Conservation (phyloP, 1,140 invertebrate genomes). For the Drosophila nigrodunni region DNA sequence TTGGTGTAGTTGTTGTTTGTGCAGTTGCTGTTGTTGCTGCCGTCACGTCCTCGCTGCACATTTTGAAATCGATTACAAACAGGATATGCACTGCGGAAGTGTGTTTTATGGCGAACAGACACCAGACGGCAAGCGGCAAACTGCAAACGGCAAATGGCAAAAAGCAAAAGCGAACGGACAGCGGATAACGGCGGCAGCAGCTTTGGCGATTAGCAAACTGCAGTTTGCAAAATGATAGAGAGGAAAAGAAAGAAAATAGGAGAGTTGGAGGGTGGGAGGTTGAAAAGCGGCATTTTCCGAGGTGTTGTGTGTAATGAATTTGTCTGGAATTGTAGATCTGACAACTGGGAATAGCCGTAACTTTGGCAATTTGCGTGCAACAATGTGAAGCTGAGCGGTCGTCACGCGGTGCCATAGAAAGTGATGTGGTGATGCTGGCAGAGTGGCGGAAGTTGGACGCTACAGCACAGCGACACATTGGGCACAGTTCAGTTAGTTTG, state of each 20-base stretch:
- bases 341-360: constrained; percentile 52
- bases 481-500: constrained; percentile 39
- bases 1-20: neutral
- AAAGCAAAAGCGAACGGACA: neutral
- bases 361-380: constrained; percentile 72
- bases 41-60: constrained; percentile 72
- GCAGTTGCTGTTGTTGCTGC: constrained; percentile 13
- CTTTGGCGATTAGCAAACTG: constrained; percentile 44
- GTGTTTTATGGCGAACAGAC: constrained; percentile 55
- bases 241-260: neutral
- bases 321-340: constrained; percentile 47
- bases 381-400: constrained; percentile 31
- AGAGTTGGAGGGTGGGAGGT: no score
- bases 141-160: neutral
- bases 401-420: neutral
- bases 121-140: constrained; percentile 13
- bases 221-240: constrained; percentile 3
- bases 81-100: constrained; percentile 80
- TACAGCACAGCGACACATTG: constrained; percentile 52
- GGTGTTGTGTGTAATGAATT: constrained; percentile 62
- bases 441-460: neutral
- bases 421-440: neutral
- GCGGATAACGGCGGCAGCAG: neutral
- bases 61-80: constrained; percentile 83
- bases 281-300: neutral